These are phyloP conservation scores for Beroe forskalii DNA, from an alignment of 37 sponge, comb jelly and placozoan species.

Conservation along the genomic window DNA sequence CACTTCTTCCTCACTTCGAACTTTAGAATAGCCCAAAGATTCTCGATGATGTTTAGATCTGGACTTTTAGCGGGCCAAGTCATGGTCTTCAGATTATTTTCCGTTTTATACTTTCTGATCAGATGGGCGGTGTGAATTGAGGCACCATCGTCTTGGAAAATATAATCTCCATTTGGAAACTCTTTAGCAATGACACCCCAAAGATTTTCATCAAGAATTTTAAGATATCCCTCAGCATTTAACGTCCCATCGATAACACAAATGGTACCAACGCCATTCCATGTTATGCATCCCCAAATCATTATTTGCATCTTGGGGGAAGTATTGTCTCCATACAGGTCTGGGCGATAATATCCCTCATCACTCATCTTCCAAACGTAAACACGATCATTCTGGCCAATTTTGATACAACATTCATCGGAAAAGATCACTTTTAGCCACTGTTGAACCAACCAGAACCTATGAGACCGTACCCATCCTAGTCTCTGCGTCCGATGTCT, in stretches of 20 bases:
- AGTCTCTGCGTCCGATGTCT: neutral
- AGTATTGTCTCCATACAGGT: neutral
- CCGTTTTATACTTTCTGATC: neutral
- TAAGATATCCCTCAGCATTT: neutral
- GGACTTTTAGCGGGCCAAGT: neutral
- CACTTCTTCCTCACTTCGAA: neutral
- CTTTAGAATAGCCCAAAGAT: neutral
- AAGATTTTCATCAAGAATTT: neutral
- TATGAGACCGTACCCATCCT: neutral
- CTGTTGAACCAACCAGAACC: neutral
- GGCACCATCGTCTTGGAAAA: neutral
- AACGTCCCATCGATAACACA: neutral
- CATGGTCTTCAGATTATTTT: neutral
- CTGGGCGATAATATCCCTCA: constrained; percentile 11
- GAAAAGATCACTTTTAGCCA: neutral
- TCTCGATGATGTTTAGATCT: neutral
- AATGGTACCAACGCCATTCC: neutral
- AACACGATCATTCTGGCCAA: neutral
- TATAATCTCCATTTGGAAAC: neutral
- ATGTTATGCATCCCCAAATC: constrained; percentile 10
- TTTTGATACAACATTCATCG: neutral
- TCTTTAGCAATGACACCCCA: neutral
- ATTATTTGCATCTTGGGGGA: neutral
- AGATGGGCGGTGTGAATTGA: neutral
- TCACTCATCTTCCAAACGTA: constrained; percentile 11